phyloP scores from a whole-genome alignment of 2,113 vertebrate genomes.

The Motacilla alba region DNA sequence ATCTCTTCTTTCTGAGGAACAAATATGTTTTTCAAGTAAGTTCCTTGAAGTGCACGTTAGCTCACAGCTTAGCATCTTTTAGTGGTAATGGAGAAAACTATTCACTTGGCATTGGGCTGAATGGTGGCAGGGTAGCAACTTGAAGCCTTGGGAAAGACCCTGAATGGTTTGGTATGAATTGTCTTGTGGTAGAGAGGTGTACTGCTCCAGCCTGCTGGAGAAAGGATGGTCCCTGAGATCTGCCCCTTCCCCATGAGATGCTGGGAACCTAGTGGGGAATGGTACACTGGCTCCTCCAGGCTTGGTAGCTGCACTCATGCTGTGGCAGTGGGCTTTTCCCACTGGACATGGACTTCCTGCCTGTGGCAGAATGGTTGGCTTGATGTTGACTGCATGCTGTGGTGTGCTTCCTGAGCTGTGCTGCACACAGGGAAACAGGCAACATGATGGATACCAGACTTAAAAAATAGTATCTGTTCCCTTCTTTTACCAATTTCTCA shows the following conservation, averaged over 20 bases:
- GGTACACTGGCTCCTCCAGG: neutral
- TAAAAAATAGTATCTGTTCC: neutral
- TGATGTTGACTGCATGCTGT: accelerated
- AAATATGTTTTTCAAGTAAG: neutral
- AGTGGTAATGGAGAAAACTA: neutral
- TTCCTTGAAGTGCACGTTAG: neutral
- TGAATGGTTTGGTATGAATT: neutral
- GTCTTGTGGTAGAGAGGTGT: neutral
- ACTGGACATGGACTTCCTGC: neutral
- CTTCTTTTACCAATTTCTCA: neutral
- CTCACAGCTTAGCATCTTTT: neutral
- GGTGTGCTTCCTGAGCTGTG: neutral
- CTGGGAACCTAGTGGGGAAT: neutral
- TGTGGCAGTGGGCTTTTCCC: neutral
- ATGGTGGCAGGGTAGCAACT: neutral
- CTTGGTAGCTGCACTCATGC: neutral
- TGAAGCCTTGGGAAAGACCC: neutral
- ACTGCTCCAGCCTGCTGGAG: neutral
- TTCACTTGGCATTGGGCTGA: neutral
- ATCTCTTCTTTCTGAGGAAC: neutral
- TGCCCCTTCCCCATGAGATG: neutral
- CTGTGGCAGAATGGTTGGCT: neutral
- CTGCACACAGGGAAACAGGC: neutral
- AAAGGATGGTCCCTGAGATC: neutral
- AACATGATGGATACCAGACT: neutral